Evolutionary conservation across 1,140 invertebrate genomes (phyloP), one percentile per base, ranked within the genome.

Genomic region (Oedothorax gibbosus): DNA sequence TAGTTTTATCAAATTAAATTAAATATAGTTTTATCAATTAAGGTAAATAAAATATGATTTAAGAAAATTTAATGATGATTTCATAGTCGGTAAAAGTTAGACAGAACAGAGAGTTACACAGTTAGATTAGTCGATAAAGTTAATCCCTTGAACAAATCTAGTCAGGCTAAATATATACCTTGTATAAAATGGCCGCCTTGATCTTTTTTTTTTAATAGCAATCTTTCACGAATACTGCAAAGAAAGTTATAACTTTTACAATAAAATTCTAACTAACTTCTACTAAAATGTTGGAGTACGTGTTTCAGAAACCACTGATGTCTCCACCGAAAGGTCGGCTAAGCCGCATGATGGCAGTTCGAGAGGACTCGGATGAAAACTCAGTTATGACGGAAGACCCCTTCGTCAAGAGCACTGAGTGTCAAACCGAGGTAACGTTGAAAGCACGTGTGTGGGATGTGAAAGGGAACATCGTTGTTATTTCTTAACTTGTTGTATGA

Each of bases 271-370:
- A 18, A 18, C 12, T 18, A 20, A 21, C 7, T 21, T 18, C 15
- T 7, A 12, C 20, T 6, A 21, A 11, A 18, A n/a, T 66, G 35
- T n/a, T 64, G 15, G 20, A 11, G 20, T 64, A 11, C 50, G 14
- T 66, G 35, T 83, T 83, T 7, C 51, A 83, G 80, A 83, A 75
- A 75, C 75, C 71, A 51, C 15, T 64, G 6, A n/a, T 49, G 7
- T 50, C 69, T 4, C 62, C 66, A 5, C n/a, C 62, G 6, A 69
- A 72, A 85, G 57, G 66, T 5, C 62, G 77, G 7, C 35, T 85
- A 18, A 85, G 76, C 14, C 51, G 84, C n/a, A 85, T 85, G 84
- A 72, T 85, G 84, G 84, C 84, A 7, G 76, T 85, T 51, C 66
- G 68, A 53, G 84, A 85, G 60, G 77, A 85, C 49, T 79, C 84